Percentiles rank a stretch among this genome's conserved stretches.
phyloP scores from a whole-genome alignment of 2,888 invertebrate species.

The Ectropis crepuscularia region DNA sequence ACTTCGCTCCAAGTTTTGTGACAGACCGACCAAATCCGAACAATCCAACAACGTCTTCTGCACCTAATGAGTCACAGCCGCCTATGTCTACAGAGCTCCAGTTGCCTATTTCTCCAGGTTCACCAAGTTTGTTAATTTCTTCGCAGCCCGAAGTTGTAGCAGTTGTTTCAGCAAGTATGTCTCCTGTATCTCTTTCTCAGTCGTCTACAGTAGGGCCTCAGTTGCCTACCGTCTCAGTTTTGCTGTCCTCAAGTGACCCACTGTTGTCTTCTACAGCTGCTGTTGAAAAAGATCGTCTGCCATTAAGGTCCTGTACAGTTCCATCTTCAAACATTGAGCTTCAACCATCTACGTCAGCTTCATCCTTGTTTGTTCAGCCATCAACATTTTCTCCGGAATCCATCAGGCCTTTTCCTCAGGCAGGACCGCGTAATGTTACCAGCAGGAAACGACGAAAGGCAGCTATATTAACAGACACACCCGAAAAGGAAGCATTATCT shows the following conservation, averaged over 20 bases:
- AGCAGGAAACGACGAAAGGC: slow-evolving; percentile 40
- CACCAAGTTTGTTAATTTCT: too few relatives aligned
- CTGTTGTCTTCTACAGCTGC: too few relatives aligned
- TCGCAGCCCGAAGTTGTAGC: too few relatives aligned
- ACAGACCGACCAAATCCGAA: slow-evolving; percentile 41
- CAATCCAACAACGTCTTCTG: slow-evolving; percentile 13
- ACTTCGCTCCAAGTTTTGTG: slow-evolving; percentile 44
- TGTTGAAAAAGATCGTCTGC: too few relatives aligned
- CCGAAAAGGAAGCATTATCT: slow-evolving; percentile 36
- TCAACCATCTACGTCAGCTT: slow-evolving; percentile 19
- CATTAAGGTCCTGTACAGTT: too few relatives aligned
- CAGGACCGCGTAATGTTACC: slow-evolving; percentile 28
- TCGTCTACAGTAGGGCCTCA: too few relatives aligned
- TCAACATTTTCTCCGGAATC: slow-evolving; percentile 42
- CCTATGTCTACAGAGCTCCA: too few relatives aligned
- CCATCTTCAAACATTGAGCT: slow-evolving; percentile 28
- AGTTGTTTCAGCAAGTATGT: too few relatives aligned
- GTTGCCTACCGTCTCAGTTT: too few relatives aligned
- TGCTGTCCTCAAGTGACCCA: too few relatives aligned
- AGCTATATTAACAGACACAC: slow-evolving; percentile 39
- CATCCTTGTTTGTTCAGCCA: slow-evolving; percentile 32
- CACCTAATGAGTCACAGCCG: slow-evolving; percentile 15
- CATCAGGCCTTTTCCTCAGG: slow-evolving; percentile 44
- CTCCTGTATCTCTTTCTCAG: too few relatives aligned
- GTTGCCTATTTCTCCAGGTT: too few relatives aligned